Evolutionary conservation across 1,140 invertebrate species (phyloP).

Genomic region (Meloidogyne chitwoodi): DNA sequence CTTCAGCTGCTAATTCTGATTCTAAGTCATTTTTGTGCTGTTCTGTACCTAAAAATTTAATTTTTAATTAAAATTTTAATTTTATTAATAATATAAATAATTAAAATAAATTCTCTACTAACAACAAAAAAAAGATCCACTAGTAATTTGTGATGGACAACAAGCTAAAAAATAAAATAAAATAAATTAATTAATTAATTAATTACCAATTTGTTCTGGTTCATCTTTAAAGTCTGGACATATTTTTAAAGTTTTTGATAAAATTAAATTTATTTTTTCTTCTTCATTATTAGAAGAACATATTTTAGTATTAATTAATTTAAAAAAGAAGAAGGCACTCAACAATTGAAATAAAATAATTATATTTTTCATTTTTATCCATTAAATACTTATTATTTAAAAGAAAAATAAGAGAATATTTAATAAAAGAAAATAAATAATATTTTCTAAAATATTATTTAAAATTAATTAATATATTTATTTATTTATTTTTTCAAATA

Average conservation of each 20-base stretch:
- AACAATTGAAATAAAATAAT: not conserved
- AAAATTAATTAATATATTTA: too few species aligned
- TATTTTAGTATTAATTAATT: not conserved
- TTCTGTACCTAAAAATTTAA: not conserved
- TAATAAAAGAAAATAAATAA: not conserved
- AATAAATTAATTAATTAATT: not conserved
- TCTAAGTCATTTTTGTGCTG: constrained; percentile 11
- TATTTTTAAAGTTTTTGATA: constrained; percentile 8
- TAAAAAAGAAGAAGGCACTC: not conserved
- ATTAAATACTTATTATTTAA: not conserved
- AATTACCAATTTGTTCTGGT: constrained; percentile 12
- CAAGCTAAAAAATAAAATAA: constrained; percentile 5
- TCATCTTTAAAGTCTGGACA: constrained; percentile 23
- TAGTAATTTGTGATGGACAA: constrained; percentile 18
- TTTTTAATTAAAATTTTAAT: too few species aligned
- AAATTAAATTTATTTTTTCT: not conserved
- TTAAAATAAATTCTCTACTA: not conserved
- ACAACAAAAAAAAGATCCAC: constrained; percentile 15
- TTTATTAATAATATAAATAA: too few species aligned
- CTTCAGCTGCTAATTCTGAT: constrained; percentile 11
- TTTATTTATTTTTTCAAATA: too few species aligned
- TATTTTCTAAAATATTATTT: not conserved
- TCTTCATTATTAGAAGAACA: not conserved
- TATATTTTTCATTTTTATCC: not conserved
- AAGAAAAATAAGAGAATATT: not conserved